Base-by-base conservation (phyloP, 2,797 vertebrate genomes). In the Rhynchonycteris naso region DNA sequence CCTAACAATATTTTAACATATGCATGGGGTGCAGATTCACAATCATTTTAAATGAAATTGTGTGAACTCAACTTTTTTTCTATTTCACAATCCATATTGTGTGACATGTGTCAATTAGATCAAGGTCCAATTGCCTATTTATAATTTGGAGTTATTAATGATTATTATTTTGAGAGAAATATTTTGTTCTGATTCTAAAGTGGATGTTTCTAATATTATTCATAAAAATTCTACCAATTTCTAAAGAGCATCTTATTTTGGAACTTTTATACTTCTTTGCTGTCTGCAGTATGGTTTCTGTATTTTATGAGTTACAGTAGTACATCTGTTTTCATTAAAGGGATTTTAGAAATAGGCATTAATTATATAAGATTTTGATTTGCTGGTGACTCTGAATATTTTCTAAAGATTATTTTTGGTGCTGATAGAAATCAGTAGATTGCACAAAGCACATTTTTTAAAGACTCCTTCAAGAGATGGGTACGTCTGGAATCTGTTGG, bases 121-220 rank as follows among this genome's bases (percentile, higher is more conserved):
- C 1, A 79, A 30, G 18, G 26, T 38, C 35, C 52, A 76, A 63
- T 63, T 50, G 26, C n/a, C 30, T 90, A 38, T 68, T 96, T 88
- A 80, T 59, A 21, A 84, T 35, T 88, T 75, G 9, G 11, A 50
- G 68, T 82, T 83, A 30, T 89, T 81, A 16, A 80, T 93, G 81
- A 21, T 79, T 79, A 72, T 52, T 66, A 52, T 74, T 82, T 76
- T 68, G 95, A 91, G 59, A 54, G 33, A 87, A 69, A 52, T 21
- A 78, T 91, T 81, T 81, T 89, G 47, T 81, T 84, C 33, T 76
- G 47, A 89, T 79, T 92, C 22, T 86, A 88, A 79, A 80, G 80
- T 50, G 26, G 26, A n/a, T 76, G 3, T 79, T 93, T 93, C 47
- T 95, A 81, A 75, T 30, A 52, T 38, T 88, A 58, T n/a, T 28